phyloP scores from a whole-genome alignment of 2,888 invertebrate genomes.

The Anaspis maculata region DNA sequence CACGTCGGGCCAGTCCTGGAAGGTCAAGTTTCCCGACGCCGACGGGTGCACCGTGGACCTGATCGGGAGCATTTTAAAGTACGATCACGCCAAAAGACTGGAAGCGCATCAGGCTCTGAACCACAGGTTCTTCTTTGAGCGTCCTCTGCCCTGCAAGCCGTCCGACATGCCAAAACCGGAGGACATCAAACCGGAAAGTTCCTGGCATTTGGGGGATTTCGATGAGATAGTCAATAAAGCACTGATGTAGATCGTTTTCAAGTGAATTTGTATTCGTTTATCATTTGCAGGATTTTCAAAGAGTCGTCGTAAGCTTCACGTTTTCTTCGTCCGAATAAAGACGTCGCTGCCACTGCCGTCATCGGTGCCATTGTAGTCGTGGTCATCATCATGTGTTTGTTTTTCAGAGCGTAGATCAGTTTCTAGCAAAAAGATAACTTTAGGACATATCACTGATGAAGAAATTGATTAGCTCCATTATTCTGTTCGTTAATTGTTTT shows the following conservation, averaged over 20 bases:
- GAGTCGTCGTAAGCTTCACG: constrained; percentile 22
- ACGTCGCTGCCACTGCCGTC: constrained; percentile 39
- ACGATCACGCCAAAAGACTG: constrained; percentile 64
- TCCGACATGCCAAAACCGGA: constrained; percentile 61
- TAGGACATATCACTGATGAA: no score
- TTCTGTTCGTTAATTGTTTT: no score
- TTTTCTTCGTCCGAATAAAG: constrained; percentile 27
- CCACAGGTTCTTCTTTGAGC: constrained; percentile 63
- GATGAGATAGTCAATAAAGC: constrained; percentile 20
- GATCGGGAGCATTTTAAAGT: constrained; percentile 68
- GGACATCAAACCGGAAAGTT: constrained; percentile 23
- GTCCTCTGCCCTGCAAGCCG: constrained; percentile 56
- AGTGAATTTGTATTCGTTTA: constrained; percentile 29
- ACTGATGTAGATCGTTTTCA: not conserved
- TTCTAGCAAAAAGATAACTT: no score
- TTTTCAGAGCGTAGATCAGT: constrained; percentile 58
- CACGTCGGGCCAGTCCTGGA: constrained; percentile 69
- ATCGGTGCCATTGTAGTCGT: constrained; percentile 44
- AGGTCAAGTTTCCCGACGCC: constrained; percentile 70
- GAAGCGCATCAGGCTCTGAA: constrained; percentile 54
- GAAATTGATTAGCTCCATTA: no score
- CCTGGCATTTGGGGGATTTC: constrained; percentile 27
- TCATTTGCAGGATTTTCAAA: constrained; percentile 29
- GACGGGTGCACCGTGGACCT: constrained; percentile 65
- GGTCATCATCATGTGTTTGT: constrained; percentile 42